Conservation (phyloP, 2,113 vertebrate species). For the Chamaetylas fuelleborni region DNA sequence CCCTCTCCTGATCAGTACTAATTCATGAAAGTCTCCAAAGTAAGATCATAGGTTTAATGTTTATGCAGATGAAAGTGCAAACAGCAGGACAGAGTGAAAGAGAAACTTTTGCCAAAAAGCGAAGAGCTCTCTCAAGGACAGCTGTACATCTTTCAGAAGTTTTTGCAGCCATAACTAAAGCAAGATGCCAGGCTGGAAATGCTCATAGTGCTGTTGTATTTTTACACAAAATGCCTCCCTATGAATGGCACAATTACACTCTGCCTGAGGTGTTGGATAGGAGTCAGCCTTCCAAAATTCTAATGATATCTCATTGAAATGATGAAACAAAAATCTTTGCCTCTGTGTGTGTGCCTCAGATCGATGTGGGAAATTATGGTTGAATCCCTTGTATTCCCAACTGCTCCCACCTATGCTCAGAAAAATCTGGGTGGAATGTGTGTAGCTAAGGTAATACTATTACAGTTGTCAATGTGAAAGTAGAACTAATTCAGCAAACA, state of each 20-base stretch:
- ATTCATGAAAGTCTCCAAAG: not conserved
- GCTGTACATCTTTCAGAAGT: not conserved
- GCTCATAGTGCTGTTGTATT: not conserved
- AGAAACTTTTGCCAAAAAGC: not conserved
- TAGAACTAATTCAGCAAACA: not conserved
- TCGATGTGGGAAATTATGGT: not conserved
- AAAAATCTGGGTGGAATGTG: not conserved
- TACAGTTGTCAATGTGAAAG: not conserved
- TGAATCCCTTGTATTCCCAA: not conserved
- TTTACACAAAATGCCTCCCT: not conserved
- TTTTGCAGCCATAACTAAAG: not conserved
- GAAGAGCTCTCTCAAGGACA: not conserved
- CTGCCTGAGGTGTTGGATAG: not conserved
- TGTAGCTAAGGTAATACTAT: not conserved
- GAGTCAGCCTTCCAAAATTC: not conserved
- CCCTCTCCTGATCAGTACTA: not conserved
- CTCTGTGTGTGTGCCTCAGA: not conserved
- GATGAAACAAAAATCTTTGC: not conserved
- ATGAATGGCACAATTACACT: accelerated
- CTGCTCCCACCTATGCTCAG: not conserved
- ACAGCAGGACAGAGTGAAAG: not conserved
- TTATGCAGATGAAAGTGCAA: not conserved
- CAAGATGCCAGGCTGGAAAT: not conserved
- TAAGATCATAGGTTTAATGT: not conserved
- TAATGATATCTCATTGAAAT: not conserved